Percentiles rank a stretch among this genome's conserved stretches.
These are phyloP conservation scores for Dendrophyllia cribrosa DNA, from an alignment of 64 coral and sea anemone genomes.

Conservation along the genomic window DNA sequence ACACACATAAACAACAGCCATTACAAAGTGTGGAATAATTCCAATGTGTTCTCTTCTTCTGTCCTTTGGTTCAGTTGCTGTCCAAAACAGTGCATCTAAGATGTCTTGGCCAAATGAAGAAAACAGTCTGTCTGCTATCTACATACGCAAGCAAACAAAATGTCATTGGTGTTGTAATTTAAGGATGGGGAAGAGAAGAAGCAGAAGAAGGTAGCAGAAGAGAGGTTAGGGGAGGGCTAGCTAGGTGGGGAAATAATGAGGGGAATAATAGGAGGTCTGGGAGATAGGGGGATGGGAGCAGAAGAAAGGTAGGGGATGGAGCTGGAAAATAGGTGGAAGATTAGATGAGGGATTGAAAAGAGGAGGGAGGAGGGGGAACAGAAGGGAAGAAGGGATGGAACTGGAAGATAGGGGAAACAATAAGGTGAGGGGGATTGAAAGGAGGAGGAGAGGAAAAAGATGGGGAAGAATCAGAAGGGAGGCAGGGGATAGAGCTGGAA, in stretches of 20 bases:
- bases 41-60: conserved; percentile 86
- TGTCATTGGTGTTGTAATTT: too few relatives aligned
- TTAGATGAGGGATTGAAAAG: too few relatives aligned
- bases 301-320: too few relatives aligned
- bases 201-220: neutral
- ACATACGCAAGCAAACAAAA: neutral
- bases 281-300: too few relatives aligned
- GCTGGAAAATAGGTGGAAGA: too few relatives aligned
- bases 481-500: too few relatives aligned
- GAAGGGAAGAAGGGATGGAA: neutral
- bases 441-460: neutral
- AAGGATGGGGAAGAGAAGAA: neutral
- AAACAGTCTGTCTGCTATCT: conserved; percentile 98
- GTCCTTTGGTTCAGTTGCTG: conserved; percentile 92
- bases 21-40: conserved; percentile 90
- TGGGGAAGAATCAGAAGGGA: too few relatives aligned
- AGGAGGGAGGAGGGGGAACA: too few relatives aligned
- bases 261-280: too few relatives aligned
- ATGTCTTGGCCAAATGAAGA: conserved; percentile 99
- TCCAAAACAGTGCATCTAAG: conserved; percentile 98
- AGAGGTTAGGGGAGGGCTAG: too few relatives aligned
- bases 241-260: neutral
- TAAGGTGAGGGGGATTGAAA: neutral
- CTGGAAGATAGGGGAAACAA: too few relatives aligned
- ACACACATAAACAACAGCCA: conserved; percentile 98